Evolutionary conservation across 2,113 vertebrate genomes (phyloP).

Genomic region (Merops nubicus): DNA sequence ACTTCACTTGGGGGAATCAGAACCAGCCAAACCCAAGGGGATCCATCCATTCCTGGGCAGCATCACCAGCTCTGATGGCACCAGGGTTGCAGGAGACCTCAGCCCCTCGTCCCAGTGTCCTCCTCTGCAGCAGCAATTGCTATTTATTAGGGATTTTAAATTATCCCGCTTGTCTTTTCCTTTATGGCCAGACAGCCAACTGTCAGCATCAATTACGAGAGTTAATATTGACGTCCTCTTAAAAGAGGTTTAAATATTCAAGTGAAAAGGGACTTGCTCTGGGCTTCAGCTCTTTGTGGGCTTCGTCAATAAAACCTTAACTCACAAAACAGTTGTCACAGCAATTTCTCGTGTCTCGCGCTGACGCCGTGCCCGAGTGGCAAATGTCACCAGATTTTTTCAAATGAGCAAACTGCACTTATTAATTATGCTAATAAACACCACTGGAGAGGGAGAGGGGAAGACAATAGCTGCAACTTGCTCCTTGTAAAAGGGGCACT

Average conservation of each 20-base stretch:
- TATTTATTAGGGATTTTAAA: background rate
- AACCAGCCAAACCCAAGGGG: background rate
- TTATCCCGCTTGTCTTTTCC: background rate
- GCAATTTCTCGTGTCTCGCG: background rate
- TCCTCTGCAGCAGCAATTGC: background rate
- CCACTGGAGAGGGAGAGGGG: too few species aligned
- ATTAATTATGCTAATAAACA: constrained; percentile 56
- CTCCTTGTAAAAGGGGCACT: background rate
- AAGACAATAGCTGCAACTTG: background rate
- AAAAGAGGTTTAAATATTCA: constrained; percentile 62
- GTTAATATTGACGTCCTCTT: constrained; percentile 24
- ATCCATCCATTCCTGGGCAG: background rate
- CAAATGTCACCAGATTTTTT: background rate
- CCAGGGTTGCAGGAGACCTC: background rate
- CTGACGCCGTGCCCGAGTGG: background rate
- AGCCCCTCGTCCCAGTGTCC: background rate
- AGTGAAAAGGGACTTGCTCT: constrained; percentile 18
- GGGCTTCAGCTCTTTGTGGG: background rate
- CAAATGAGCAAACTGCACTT: constrained; percentile 43
- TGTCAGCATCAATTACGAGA: background rate
- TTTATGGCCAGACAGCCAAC: constrained; percentile 7
- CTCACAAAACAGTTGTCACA: constrained; percentile 17
- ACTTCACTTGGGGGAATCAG: background rate
- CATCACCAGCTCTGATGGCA: background rate
- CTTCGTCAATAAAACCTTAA: constrained; percentile 10